Base-by-base conservation (phyloP, 2,888 invertebrate species). In the Neuroscelio doddi region DNA sequence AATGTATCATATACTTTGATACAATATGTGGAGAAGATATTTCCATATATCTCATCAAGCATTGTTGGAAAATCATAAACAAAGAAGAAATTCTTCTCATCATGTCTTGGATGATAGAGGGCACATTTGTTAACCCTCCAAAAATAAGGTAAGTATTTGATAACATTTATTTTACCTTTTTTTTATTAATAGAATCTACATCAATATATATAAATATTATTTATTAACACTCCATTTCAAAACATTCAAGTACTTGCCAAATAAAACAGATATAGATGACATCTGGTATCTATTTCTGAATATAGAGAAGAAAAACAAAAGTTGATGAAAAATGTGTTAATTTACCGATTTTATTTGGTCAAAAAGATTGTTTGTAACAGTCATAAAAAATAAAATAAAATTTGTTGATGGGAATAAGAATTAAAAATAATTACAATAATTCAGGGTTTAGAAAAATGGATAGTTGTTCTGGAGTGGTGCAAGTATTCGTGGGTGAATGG, bases 401-500 rank as follows among this genome's bases (percentile, higher is more conserved):
- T 34, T 5, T 49, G 8, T 21, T 47, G n/a, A n/a, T 21, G 24
- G 12, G 12, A 16, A 12, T 38, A 38, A 38, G 2, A 15, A 38
- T 16, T 38, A 7, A 30, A 38, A 7, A 38, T 16, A 38, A 14
- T n/a, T n/a, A n/a, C n/a, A n/a, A n/a, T n/a, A n/a, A n/a, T 21
- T 30, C 45, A 77, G 76, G 79, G 78, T 80, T 75, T 69, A 74
- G 72, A 71, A 72, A 74, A 71, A 84, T 84, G 84, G 84, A 84
- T 66, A 79, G 76, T 74, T 79, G 76, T 51, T 81, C 81, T 41
- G 83, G 83, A 61, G 84, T 84, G 41, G 84, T 84, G 77, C 89
- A 95, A 90, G 95, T 95, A 86, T 94, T 93, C 87, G 95, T 95
- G 84, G 95, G 94, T 77, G 93, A 93, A 74, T 88, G 95, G 79